These are phyloP conservation scores for Gracilinanus agilis DNA, from an alignment of 2,113 vertebrate species.

Conservation along the genomic window DNA sequence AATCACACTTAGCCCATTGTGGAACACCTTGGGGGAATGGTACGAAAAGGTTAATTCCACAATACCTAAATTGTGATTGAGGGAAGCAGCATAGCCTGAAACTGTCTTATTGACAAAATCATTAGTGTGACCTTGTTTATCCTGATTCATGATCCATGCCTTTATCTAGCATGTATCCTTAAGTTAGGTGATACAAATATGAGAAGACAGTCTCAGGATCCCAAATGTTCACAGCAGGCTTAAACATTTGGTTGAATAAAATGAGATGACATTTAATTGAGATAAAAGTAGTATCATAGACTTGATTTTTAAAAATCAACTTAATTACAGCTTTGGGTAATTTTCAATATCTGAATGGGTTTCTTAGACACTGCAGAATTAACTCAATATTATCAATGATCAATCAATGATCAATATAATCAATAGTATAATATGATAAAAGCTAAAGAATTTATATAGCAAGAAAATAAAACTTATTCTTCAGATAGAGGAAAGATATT, in stretches of 20 bases:
- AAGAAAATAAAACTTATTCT: not conserved
- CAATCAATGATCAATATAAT: not conserved
- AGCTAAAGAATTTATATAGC: not conserved
- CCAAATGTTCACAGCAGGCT: not conserved
- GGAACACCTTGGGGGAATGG: not conserved
- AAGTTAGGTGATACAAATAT: not conserved
- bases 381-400: not conserved
- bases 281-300: not conserved
- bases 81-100: not conserved
- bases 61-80: not conserved
- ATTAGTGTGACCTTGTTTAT: not conserved
- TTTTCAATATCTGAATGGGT: not conserved
- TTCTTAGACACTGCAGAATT: not conserved
- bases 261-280: not conserved
- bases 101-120: not conserved
- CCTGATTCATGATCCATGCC: not conserved
- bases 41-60: not conserved
- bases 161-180: too few relatives aligned
- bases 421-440: not conserved
- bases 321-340: not conserved
- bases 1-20: not conserved
- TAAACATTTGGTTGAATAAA: not conserved
- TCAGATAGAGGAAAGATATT: not conserved
- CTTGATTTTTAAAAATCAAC: not conserved
- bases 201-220: not conserved